These are phyloP conservation scores for Vollenhovia emeryi DNA, from an alignment of 1,140 invertebrate genomes.

Conservation along the genomic window DNA sequence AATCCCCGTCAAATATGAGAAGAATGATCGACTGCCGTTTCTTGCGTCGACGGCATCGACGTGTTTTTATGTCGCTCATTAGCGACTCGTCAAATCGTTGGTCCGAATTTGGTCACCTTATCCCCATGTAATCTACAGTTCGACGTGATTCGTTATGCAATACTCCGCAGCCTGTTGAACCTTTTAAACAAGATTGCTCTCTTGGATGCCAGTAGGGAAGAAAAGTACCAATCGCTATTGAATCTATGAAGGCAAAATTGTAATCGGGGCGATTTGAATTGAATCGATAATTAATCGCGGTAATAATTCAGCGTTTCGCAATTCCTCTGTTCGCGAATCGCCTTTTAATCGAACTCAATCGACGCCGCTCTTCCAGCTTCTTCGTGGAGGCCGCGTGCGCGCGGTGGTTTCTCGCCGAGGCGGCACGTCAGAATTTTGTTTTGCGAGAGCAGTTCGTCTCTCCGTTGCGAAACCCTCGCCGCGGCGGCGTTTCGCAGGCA, in stretches of 20 bases:
- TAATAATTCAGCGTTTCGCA: background rate
- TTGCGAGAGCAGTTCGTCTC: conserved; percentile 29
- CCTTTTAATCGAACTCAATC: background rate
- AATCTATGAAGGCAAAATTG: background rate
- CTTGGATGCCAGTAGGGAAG: background rate
- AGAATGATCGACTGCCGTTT: too few relatives aligned
- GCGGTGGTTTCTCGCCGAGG: background rate
- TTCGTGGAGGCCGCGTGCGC: background rate
- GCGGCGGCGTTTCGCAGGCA: conserved; percentile 34
- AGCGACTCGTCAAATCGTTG: too few relatives aligned
- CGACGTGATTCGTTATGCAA: background rate
- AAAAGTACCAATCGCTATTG: background rate
- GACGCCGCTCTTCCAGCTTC: background rate
- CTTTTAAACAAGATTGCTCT: background rate
- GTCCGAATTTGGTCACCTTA: too few relatives aligned
- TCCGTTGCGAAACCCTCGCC: conserved; percentile 38
- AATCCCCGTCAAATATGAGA: too few relatives aligned
- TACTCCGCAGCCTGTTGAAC: background rate
- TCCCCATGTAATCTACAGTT: background rate
- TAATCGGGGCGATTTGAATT: background rate
- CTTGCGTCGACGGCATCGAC: too few relatives aligned
- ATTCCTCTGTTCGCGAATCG: background rate
- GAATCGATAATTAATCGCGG: background rate
- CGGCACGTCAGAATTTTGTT: conserved; percentile 27
- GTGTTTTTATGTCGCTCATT: too few relatives aligned